phyloP scores from a whole-genome alignment of 92 coral and sea anemone species.

The Zoanthus sansibaricus region DNA sequence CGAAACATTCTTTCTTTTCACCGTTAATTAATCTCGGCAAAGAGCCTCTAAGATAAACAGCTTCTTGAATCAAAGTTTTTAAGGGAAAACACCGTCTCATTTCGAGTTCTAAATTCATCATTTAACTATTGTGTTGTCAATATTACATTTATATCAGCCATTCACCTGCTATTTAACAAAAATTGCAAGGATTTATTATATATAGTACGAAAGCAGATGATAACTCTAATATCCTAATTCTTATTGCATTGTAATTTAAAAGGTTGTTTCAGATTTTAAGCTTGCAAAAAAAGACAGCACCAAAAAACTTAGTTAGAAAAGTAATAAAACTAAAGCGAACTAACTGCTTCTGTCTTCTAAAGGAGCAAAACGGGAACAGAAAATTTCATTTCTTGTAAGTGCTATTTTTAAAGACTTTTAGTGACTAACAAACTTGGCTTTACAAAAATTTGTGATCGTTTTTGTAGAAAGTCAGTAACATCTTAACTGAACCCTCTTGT shows the following conservation, averaged over 20 bases:
- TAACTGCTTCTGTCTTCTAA: not conserved
- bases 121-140: not conserved
- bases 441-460: not conserved
- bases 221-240: not conserved
- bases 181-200: not conserved
- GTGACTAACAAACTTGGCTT: not conserved
- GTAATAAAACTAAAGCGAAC: not conserved
- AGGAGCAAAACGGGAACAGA: not conserved
- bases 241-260: not conserved
- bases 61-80: not conserved
- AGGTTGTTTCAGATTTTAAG: conserved; percentile 3
- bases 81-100: conserved; percentile 10
- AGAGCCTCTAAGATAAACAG: conserved; percentile 24
- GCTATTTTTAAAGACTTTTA: not conserved
- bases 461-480: not conserved
- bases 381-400: not conserved
- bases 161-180: conserved; percentile 19
- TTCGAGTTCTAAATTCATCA: conserved; percentile 30
- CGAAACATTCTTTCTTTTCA: conserved; percentile 13
- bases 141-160: not conserved
- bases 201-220: conserved; percentile 25
- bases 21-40: conserved; percentile 35
- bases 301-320: not conserved
- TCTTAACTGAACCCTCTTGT: conserved; percentile 10
- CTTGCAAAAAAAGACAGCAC: not conserved